Evolutionary conservation across 2,113 vertebrate genomes (phyloP).

Genomic region (Leptodactylus fuscus): DNA sequence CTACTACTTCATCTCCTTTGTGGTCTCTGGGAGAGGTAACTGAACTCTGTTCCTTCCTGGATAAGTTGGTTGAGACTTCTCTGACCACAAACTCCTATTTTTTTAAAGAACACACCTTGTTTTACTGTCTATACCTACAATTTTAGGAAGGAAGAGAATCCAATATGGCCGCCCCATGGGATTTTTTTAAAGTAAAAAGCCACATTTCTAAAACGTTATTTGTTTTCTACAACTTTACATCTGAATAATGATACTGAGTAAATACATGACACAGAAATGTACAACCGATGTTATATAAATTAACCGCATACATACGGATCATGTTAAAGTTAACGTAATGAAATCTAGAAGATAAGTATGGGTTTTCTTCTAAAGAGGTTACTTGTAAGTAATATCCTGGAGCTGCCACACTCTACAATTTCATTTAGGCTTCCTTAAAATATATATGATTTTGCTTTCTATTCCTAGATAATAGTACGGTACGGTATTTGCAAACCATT

Average conservation of each 20-base stretch:
- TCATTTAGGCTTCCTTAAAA: constrained; percentile 34
- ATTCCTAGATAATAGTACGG: constrained; percentile 55
- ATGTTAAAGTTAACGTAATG: neutral
- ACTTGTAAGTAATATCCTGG: constrained; percentile 22
- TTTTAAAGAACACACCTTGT: neutral
- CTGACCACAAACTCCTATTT: no score
- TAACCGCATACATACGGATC: neutral
- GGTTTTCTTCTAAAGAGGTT: neutral
- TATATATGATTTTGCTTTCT: constrained; percentile 39
- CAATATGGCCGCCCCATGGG: neutral
- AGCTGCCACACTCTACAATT: constrained; percentile 10
- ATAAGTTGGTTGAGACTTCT: neutral
- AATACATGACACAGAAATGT: neutral
- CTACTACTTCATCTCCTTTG: no score
- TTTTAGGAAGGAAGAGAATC: neutral
- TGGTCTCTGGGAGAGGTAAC: no score
- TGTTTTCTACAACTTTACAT: neutral
- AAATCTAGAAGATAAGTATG: constrained; percentile 1
- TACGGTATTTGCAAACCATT: constrained; percentile 48
- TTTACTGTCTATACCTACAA: neutral
- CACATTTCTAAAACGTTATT: neutral
- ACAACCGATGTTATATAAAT: neutral
- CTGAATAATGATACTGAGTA: neutral
- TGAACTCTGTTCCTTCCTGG: no score
- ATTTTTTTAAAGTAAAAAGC: neutral